phyloP scores from a whole-genome alignment of 2,797 vertebrate genomes.

The Phataginus tricuspis region DNA sequence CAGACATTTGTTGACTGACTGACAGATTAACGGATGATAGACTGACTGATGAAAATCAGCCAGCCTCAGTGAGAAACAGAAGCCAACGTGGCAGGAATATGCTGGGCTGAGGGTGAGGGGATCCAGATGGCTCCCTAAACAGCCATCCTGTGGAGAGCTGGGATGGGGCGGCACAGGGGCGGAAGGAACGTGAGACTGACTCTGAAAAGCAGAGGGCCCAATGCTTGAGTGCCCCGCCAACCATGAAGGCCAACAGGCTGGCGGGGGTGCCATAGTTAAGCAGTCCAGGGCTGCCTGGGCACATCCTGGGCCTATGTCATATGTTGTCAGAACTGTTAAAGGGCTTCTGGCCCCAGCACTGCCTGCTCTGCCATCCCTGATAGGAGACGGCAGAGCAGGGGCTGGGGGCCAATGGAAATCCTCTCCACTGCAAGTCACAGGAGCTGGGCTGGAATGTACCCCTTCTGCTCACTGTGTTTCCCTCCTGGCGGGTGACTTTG shows the following conservation, averaged over 20 bases:
- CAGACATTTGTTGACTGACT: not conserved
- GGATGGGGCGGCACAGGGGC: not conserved
- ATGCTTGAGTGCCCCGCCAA: not conserved
- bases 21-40: not conserved
- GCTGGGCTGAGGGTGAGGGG: not conserved
- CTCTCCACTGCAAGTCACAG: not conserved
- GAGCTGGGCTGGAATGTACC: not conserved
- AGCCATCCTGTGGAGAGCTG: not conserved
- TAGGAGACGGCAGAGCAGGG: rapidly evolving
- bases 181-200: not conserved
- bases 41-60: not conserved
- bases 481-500: not conserved
- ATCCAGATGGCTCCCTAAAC: not conserved
- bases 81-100: not conserved
- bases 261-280: rapidly evolving
- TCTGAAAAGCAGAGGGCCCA: not conserved
- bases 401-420: not conserved
- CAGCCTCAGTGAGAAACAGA: not conserved
- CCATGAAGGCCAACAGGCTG: not conserved
- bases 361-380: not conserved
- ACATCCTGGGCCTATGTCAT: not conserved
- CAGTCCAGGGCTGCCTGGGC: not conserved
- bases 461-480: not conserved
- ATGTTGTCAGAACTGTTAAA: not conserved
- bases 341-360: not conserved